A percentile compares a stretch with the other conserved stretches of the same genome.
Conservation (phyloP, 92 coral and sea anemone genomes). For the Micromussa lordhowensis region DNA sequence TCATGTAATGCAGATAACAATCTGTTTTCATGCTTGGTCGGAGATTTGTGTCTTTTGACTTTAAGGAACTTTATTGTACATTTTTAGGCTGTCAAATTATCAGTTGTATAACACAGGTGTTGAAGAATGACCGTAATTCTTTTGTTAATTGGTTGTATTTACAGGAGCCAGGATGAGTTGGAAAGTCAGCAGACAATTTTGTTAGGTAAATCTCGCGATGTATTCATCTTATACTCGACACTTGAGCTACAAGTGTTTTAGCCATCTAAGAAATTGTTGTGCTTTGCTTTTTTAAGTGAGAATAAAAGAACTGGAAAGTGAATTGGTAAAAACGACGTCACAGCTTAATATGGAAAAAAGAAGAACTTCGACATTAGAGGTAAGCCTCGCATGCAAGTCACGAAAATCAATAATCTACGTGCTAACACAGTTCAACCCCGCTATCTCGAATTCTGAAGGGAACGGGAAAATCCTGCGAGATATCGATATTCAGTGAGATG, state of each 20-base stretch:
- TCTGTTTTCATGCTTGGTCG: not conserved
- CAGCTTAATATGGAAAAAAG: conserved; percentile 79
- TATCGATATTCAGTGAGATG: no score
- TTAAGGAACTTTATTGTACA: no score
- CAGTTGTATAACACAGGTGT: not conserved
- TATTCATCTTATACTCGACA: not conserved
- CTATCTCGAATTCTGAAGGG: no score
- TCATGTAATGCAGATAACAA: not conserved
- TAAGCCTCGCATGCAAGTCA: conserved; percentile 16
- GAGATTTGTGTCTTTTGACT: not conserved
- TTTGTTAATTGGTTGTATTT: conserved; percentile 15
- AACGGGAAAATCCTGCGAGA: no score
- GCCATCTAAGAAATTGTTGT: not conserved
- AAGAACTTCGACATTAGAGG: conserved; percentile 86
- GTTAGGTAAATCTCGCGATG: conserved; percentile 39
- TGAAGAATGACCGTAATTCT: not conserved
- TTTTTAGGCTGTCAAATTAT: no score
- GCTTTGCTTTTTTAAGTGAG: conserved; percentile 51
- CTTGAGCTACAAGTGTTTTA: not conserved
- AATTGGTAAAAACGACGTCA: conserved; percentile 70
- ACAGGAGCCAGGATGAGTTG: conserved; percentile 77
- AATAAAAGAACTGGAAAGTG: conserved; percentile 82
- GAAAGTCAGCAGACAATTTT: conserved; percentile 72
- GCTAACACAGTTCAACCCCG: no score
- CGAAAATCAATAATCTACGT: not conserved